These are phyloP conservation scores for Coregonus suidteri DNA, from an alignment of 2,797 vertebrate genomes.

Conservation along the genomic window DNA sequence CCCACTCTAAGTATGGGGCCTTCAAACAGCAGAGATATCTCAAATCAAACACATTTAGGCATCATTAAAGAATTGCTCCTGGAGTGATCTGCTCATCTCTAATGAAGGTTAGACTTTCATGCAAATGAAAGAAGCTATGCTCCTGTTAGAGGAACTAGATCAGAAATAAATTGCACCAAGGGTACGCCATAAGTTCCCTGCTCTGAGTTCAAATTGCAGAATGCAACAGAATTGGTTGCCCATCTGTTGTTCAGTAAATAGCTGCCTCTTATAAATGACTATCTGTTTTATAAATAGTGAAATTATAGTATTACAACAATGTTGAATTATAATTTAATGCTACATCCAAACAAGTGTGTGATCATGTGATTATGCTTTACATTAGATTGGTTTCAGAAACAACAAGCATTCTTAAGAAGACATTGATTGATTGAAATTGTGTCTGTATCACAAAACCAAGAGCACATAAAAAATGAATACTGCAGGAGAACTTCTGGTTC, in stretches of 20 bases:
- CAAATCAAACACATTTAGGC: slow-evolving; percentile 28
- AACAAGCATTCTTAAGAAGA: neutral
- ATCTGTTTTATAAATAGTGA: neutral
- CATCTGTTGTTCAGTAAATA: neutral
- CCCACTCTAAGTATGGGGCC: neutral
- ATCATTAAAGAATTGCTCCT: slow-evolving; percentile 17
- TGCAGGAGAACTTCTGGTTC: too few relatives aligned
- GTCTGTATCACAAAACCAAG: neutral
- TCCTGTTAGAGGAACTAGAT: neutral
- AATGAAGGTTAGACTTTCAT: slow-evolving; percentile 36
- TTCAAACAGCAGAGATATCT: slow-evolving; percentile 1
- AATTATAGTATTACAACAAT: neutral
- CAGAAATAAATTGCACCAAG: neutral
- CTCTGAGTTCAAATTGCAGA: neutral
- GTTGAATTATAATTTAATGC: neutral
- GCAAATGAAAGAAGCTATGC: neutral
- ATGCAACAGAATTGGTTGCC: neutral
- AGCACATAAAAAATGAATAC: neutral
- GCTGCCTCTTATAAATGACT: neutral
- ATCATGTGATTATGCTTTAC: neutral
- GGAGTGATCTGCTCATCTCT: neutral
- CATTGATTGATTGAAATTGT: neutral
- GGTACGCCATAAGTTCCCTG: neutral
- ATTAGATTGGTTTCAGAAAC: neutral
- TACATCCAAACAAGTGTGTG: neutral